Base-by-base conservation (phyloP, 2,888 invertebrate genomes). In the Pseudolycoriella hygida region DNA sequence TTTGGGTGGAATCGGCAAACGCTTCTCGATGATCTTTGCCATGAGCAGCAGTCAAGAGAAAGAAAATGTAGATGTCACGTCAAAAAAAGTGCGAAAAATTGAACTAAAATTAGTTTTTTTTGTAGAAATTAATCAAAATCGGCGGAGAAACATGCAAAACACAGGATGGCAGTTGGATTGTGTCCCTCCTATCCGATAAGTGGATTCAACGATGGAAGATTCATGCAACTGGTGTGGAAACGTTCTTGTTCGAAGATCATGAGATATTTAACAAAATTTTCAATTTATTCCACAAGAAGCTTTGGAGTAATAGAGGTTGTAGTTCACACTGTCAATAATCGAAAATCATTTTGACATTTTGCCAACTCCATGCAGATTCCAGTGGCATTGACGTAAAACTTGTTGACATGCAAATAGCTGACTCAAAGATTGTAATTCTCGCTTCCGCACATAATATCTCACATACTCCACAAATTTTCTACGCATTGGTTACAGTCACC, bases 1-100 rank as follows among this genome's bases (percentile, higher is more conserved):
- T 77, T 70, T 94, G 37, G 88, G 90, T 6, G 90, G 92, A 1
- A 76, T 94, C 50, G 81, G 90, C 1, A 77, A 81, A 73, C 62
- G 68, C 59, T 60, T 61, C 46, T 64, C 63, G 1, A 66, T 66
- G 47, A 55, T 66, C 8, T 65, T 66, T 47, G 65, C 64, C 25
- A 59, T 63, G 58, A 60, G 60, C 43, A 62, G 52, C 44, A 53
- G 53, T 3, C 56, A 53, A 15, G 66, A 66, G 31, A 63, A 57
- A 40, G 66, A 66, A 51, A 65, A 64, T 53, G 64, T 64, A 43
- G 49, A 51, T 12, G 10, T 20, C 15, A 25, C 18, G 31, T 20
- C 17, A 47, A 40, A 37, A 4, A 40, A 3, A 19, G 18, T 40
- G 3, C 2, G 3, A 8, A 17, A 3, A 14, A 40, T 32, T 41